These are phyloP conservation scores for Pseudochromis fuscus DNA, from an alignment of 2,797 vertebrate species.

Conservation along the genomic window DNA sequence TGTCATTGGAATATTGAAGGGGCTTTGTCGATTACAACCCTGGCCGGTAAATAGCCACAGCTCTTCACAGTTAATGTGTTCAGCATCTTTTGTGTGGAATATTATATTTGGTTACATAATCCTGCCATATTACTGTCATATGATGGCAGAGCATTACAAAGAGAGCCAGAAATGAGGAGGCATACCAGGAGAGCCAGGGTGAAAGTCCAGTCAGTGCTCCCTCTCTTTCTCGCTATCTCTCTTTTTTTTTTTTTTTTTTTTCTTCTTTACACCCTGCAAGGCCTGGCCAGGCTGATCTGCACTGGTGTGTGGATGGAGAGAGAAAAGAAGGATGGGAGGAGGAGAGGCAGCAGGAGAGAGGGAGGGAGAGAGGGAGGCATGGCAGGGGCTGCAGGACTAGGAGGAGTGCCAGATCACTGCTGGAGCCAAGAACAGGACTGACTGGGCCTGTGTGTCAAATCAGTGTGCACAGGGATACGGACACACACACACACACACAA, in stretches of 20 bases:
- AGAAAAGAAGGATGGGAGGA: conserved; percentile 28
- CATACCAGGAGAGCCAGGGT: conserved; percentile 24
- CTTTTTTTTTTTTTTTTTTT: conserved; percentile 6
- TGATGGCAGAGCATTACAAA: conserved; percentile 33
- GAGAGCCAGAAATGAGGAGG: conserved; percentile 51
- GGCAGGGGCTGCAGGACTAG: conserved; percentile 73
- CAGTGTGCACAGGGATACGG: conserved; percentile 27
- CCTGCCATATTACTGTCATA: conserved; percentile 52
- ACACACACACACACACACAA: conserved; percentile 35
- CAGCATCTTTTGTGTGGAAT: conserved; percentile 47
- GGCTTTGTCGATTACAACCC: conserved; percentile 45
- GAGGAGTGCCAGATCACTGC: conserved; percentile 75
- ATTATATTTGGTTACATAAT: conserved; percentile 52
- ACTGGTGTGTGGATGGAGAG: conserved; percentile 63
- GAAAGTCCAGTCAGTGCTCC: conserved; percentile 46
- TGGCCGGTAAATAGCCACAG: conserved; percentile 26
- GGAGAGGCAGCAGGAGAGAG: conserved; percentile 43
- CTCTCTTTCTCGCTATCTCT: neutral
- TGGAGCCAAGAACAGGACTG: conserved; percentile 80
- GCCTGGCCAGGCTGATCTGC: conserved; percentile 61
- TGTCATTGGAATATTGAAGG: conserved; percentile 40
- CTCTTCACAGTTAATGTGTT: conserved; percentile 49
- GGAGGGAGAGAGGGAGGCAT: conserved; percentile 37
- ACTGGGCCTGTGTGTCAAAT: conserved; percentile 77
- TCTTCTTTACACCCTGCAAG: conserved; percentile 53